Evolutionary conservation across 2,113 vertebrate genomes (phyloP), one percentile per base, ranked within the genome.

Genomic region (Leucopsar rothschildi): DNA sequence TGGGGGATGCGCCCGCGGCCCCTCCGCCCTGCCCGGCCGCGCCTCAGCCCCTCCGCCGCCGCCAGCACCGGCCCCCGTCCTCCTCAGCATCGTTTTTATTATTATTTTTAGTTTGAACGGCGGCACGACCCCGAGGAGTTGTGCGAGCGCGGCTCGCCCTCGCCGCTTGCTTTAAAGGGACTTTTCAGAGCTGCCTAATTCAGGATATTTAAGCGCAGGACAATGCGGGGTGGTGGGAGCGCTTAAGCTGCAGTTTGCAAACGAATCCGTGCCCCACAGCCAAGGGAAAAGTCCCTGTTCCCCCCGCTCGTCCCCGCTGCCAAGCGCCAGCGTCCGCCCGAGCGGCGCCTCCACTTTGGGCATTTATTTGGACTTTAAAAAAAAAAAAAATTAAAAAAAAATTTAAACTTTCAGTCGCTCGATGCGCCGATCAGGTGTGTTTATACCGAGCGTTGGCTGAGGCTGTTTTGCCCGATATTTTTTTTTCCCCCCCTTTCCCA

Each of bases 231-330:
- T 16, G 69, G 22, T 73, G 90, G 56, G 25, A 86, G 94, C 73
- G 55, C 47, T 92, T 72, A 72, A 95, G 42, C 90, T 20, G 92
- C 81, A 77, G 87, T 89, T 77, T 91, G 82, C 94, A 87, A 94
- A 95, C 95, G 92, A 90, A 84, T 61, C 66, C 80, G 2, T 39
- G 91, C 44, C 86, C 94, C 75, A 55, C 7, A 82, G 78, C 85
- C 90, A 1, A 63, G 57, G 65, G 49, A 75, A 69, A 89, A 82
- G 61, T 47, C 49, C 33, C 5, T 37, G 35, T n/a, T 28, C 21
- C 25, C 33, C 50, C 49, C 3, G 22, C 75, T 49, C 53, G 1
- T 29, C 49, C 29, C 73, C 35, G 23, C 78, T 76, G 85, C 70
- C 80, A 4, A 82, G 45, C 23, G 9, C 42, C 66, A 47, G 68